Evolutionary conservation across 1,140 invertebrate genomes (phyloP).

Genomic region (Ridgeia piscesae): DNA sequence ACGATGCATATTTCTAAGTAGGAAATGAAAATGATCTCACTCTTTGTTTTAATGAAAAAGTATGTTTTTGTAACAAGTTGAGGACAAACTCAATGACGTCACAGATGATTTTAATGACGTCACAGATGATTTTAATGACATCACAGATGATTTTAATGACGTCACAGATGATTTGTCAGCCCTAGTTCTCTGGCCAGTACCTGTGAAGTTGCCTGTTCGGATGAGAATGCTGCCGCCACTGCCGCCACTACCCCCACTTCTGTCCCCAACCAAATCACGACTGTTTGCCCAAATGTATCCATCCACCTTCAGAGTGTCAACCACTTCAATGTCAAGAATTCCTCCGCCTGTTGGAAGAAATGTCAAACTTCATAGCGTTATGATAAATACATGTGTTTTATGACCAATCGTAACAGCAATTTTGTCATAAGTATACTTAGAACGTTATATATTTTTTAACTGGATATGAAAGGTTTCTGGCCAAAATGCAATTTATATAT

Average conservation of each 20-base stretch:
- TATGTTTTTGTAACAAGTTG: too few relatives aligned
- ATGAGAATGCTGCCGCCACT: constrained; percentile 46
- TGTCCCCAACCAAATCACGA: constrained; percentile 26
- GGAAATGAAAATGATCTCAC: too few relatives aligned
- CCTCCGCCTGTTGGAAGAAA: constrained; percentile 39
- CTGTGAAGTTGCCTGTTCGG: constrained; percentile 43
- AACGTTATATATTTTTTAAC: background rate
- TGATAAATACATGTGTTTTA: background rate
- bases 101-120: too few relatives aligned
- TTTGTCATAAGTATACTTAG: background rate
- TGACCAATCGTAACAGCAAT: background rate
- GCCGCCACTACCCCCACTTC: constrained; percentile 37
- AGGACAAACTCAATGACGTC: too few relatives aligned
- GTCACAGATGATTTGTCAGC: background rate
- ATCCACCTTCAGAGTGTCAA: constrained; percentile 44
- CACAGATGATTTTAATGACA: too few relatives aligned
- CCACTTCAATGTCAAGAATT: constrained; percentile 35
- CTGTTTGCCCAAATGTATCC: constrained; percentile 43
- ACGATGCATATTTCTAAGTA: too few relatives aligned
- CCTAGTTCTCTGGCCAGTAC: constrained; percentile 22
- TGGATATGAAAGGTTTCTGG: too few relatives aligned
- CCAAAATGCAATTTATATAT: too few relatives aligned
- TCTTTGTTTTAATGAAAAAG: too few relatives aligned
- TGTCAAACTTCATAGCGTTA: background rate
- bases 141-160: too few relatives aligned